Percentiles rank a stretch among this genome's conserved stretches.
phyloP scores from a whole-genome alignment of 2,888 invertebrate genomes.

The Dioctria rufipes region DNA sequence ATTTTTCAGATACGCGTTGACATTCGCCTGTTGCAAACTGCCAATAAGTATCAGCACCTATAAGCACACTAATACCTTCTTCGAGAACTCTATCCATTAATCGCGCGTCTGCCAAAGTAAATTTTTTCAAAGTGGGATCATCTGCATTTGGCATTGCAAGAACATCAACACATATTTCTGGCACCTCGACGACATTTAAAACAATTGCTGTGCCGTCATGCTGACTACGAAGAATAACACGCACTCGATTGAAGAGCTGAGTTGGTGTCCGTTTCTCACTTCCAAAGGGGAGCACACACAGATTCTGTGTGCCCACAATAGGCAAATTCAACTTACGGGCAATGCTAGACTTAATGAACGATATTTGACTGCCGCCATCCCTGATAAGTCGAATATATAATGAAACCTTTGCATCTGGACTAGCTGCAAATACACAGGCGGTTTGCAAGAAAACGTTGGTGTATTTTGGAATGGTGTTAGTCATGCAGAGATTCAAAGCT shows the following conservation, averaged over 20 bases:
- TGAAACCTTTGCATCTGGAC: not conserved
- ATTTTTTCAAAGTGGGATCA: too few species aligned
- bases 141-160: too few species aligned
- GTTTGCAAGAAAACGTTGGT: too few species aligned
- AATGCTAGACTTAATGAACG: not conserved
- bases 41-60: conserved; percentile 46
- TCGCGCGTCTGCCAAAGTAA: too few species aligned
- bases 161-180: conserved; percentile 46
- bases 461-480: too few species aligned
- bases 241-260: conserved; percentile 28
- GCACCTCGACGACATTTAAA: conserved; percentile 43
- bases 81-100: not conserved
- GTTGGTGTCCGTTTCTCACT: not conserved
- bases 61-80: conserved; percentile 38
- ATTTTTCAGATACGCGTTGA: conserved; percentile 14
- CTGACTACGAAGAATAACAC: conserved; percentile 24
- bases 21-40: conserved; percentile 40
- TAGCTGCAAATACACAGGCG: too few species aligned
- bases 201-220: conserved; percentile 10
- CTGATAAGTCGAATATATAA: not conserved
- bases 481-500: too few species aligned
- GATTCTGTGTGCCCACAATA: not conserved
- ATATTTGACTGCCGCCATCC: not conserved
- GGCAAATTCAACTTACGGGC: not conserved
- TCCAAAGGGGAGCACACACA: not conserved